Evolutionary conservation across 1,140 invertebrate species (phyloP), one percentile per base, ranked within the genome.

Genomic region (Brachionus paranguensis): DNA sequence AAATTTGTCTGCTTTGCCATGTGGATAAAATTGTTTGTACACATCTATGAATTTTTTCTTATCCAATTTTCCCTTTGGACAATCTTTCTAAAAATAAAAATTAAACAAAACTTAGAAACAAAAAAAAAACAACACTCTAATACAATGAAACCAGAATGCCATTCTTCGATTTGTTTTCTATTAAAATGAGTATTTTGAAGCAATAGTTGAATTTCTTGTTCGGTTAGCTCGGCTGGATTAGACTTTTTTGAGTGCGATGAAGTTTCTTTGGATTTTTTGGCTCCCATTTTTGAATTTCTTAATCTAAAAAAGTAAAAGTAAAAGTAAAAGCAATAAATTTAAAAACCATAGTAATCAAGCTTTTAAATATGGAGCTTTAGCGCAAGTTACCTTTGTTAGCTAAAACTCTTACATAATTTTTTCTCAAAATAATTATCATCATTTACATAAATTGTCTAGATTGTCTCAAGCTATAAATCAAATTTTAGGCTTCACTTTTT

Each of bases 1-100:
- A 78, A 84, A 84, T 53, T 84, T 84, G 33, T 84, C 84, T 11
- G 72, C 74, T 84, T 79, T 84, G 4, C 74, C 84, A 68, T 33
- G 37, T 10, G 84, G 84, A 79, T 84, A 84, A 43, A 78, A 84
- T 24, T 78, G 72, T 70, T 84, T 78, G 29, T 84, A 84, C 11
- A 78, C 84, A 12, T 84, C 84, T n/a, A 78, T 68, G 17, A 84
- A 78, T 70, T 84, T 78, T n/a, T 78, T 84, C 20, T 84, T 84
- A 20, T 78, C 65, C 17, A 78, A 70, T 60, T 84, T 84, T 10
- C 83, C 83, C 20, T 76, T 84, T 6, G 83, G 60, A 41, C 83
- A 84, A 47, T 84, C 83, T 84, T 84, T 84, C 83, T 84, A 41
- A 43, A 27, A 74, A 74, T 11, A 27, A 76, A 43, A 76, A 45